A percentile compares a stretch with the other conserved stretches of the same genome.
Conservation (phyloP, 2,888 invertebrate species). For the Ornithoptera alexandrae region DNA sequence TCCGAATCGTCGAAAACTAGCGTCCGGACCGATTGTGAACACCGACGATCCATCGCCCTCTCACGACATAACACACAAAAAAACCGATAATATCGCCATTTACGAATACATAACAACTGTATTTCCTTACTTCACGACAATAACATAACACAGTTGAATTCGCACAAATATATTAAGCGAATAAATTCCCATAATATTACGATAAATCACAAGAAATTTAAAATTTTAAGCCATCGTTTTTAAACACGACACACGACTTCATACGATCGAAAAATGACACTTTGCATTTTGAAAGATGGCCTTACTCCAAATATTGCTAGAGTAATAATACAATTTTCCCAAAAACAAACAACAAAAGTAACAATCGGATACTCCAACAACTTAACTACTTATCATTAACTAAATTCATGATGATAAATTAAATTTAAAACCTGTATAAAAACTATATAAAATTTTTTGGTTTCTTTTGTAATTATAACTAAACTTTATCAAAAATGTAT, state of each 20-base stretch:
- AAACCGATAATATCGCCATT: slow-evolving; percentile 69
- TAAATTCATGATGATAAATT: too few species aligned
- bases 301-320: slow-evolving; percentile 34
- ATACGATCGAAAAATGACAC: slow-evolving; percentile 58
- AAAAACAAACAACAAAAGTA: background rate
- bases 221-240: slow-evolving; percentile 58
- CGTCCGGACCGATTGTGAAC: slow-evolving; percentile 86
- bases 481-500: too few species aligned
- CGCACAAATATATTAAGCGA: slow-evolving; percentile 36
- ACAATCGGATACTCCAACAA: slow-evolving; percentile 6
- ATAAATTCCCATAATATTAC: slow-evolving; percentile 37
- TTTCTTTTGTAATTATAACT: too few species aligned
- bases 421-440: too few species aligned
- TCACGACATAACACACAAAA: slow-evolving; percentile 63
- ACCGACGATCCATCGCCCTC: slow-evolving; percentile 78
- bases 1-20: slow-evolving; percentile 88
- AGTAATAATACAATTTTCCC: background rate
- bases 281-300: slow-evolving; percentile 42
- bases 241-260: slow-evolving; percentile 57
- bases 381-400: background rate
- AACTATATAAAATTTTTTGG: too few species aligned
- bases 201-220: slow-evolving; percentile 35
- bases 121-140: slow-evolving; percentile 39
- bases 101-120: slow-evolving; percentile 51
- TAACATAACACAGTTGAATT: slow-evolving; percentile 45